Evolutionary conservation across 2,113 vertebrate genomes (phyloP).

Genomic region (Gymnorhina tibicen): DNA sequence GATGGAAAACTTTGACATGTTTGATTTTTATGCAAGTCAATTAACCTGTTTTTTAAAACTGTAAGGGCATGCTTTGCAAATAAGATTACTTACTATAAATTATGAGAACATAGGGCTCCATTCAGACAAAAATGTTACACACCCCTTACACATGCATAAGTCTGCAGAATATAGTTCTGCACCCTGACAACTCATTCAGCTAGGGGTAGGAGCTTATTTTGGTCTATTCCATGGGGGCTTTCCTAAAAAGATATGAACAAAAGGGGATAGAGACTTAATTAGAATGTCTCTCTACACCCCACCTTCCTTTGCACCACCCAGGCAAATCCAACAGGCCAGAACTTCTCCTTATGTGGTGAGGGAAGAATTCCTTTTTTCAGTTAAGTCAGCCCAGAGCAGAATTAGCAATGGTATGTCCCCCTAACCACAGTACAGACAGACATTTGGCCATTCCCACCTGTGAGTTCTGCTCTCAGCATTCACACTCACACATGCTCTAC

Average conservation of each 20-base stretch:
- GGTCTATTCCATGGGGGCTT: slow-evolving; percentile 56
- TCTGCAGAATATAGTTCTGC: slow-evolving; percentile 69
- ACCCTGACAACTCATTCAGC: slow-evolving; percentile 68
- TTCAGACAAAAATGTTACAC: slow-evolving; percentile 79
- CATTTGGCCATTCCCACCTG: slow-evolving; percentile 63
- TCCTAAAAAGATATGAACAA: slow-evolving; percentile 63
- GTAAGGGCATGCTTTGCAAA: slow-evolving; percentile 82
- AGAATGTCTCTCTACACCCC: slow-evolving; percentile 50
- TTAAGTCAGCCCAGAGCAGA: slow-evolving; percentile 50
- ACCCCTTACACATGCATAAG: slow-evolving; percentile 73
- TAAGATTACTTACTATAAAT: slow-evolving; percentile 85
- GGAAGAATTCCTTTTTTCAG: slow-evolving; percentile 54
- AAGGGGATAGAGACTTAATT: slow-evolving; percentile 67
- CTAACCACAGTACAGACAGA: slow-evolving; percentile 54
- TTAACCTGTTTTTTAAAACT: slow-evolving; percentile 82
- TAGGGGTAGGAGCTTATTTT: slow-evolving; percentile 56
- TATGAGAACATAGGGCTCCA: slow-evolving; percentile 80
- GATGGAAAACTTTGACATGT: slow-evolving; percentile 79
- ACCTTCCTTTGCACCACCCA: slow-evolving; percentile 57
- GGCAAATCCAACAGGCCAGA: slow-evolving; percentile 51
- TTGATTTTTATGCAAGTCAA: slow-evolving; percentile 83
- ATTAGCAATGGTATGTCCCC: slow-evolving; percentile 63
- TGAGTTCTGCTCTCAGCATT: slow-evolving; percentile 40
- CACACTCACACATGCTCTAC: neutral
- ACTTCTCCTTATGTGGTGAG: slow-evolving; percentile 52